Base-by-base conservation (phyloP, 1,140 invertebrate genomes). In the Drosophila hydei region DNA sequence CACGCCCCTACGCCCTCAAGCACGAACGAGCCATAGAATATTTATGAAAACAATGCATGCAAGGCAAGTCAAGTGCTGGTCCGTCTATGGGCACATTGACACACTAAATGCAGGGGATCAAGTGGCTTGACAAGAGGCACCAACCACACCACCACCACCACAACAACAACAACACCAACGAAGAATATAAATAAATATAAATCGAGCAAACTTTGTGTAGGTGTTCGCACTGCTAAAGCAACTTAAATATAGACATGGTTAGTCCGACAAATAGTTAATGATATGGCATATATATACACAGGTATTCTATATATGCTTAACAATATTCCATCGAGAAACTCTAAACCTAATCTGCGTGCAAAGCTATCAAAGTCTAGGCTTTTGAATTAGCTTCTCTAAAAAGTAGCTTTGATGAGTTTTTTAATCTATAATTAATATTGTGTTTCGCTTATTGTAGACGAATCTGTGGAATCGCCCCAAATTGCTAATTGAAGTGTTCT, bases 1-100 rank as follows among this genome's bases (percentile, higher is more conserved):
- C 50, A 60, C 47, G 61, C 45, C 61, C 47, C 18, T n/a, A n/a
- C n/a, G 9, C 36, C 47, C 43, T 18, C 14, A 14, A 42, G 18
- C 11, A n/a, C 30, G 3, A 60, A 5, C 27, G 19, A 9, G 6
- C 12, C 42, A 36, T 67, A 45, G 47, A 72, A 69, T 63, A 79
- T 79, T 70, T 61, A 70, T 71, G 74, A 81, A 77, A 85, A 85
- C 80, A 85, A 85, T 85, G 70, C 81, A 87, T 68, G 81, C 77
- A 67, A 80, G 74, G 81, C 77, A 67, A 80, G 74, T 62, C 81
- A 77, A 77, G 75, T 55, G 67, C 51, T 59, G 54, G 50, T 33
- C 58, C 64, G 69, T 58, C 27, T 59, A 72, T 78, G 70, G 73
- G 48, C 76, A 61, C 87, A 85, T 85, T 87, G 80, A 87, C 81